phyloP scores from a whole-genome alignment of 1,140 invertebrate species.

The Drosophila mayri region DNA sequence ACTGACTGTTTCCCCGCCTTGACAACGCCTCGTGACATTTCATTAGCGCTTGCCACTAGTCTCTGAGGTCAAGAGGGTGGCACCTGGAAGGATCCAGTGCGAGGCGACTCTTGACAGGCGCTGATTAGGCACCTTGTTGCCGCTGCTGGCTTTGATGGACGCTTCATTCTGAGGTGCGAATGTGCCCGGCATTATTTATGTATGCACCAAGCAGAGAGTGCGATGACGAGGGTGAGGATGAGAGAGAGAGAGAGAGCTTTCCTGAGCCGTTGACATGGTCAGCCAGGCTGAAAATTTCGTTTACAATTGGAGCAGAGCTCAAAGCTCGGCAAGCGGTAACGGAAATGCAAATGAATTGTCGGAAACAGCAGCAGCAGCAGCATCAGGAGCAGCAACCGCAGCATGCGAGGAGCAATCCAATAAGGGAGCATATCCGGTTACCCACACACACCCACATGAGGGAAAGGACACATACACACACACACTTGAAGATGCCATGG shows the following conservation, averaged over 20 bases:
- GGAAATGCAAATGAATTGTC: constrained; percentile 71
- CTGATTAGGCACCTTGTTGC: constrained; percentile 50
- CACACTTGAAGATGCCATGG: constrained; percentile 16
- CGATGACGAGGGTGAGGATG: not conserved
- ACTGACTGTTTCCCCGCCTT: constrained; percentile 6
- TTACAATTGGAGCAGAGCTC: constrained; percentile 26
- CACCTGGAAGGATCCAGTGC: constrained; percentile 12
- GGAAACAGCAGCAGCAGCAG: constrained; percentile 41
- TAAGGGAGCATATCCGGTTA: constrained; percentile 48
- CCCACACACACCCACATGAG: not conserved
- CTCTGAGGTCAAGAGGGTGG: constrained; percentile 10
- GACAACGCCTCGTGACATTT: constrained; percentile 61
- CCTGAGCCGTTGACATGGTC: constrained; percentile 38
- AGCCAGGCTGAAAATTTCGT: constrained; percentile 45
- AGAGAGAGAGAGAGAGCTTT: constrained; percentile 1
- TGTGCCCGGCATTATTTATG: constrained; percentile 43
- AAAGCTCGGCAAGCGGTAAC: constrained; percentile 27
- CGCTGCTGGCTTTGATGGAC: constrained; percentile 23
- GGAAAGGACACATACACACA: not conserved
- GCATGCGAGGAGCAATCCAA: constrained; percentile 49
- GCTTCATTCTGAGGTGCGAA: constrained; percentile 30
- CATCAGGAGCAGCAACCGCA: constrained; percentile 21
- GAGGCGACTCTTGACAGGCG: constrained; percentile 44
- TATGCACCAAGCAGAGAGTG: not conserved
- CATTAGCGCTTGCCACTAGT: constrained; percentile 61